Evolutionary conservation across 1,140 invertebrate species (phyloP).

Genomic region (Saccostrea glomerata): DNA sequence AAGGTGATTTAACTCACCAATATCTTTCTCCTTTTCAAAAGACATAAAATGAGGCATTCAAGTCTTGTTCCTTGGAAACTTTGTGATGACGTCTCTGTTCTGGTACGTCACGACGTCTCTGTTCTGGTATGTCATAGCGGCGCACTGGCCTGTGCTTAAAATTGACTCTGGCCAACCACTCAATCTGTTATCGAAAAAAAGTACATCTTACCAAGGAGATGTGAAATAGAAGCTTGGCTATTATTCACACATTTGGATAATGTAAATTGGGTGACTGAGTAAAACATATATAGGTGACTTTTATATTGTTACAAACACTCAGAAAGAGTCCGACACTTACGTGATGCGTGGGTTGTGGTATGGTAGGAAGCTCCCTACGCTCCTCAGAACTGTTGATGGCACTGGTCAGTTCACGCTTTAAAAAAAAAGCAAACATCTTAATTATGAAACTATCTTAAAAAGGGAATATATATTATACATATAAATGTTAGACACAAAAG

Average conservation of each 20-base stretch:
- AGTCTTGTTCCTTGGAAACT: neutral
- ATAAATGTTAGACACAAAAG: neutral
- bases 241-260: neutral
- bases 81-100: neutral
- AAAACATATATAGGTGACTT: neutral
- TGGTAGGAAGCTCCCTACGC: neutral
- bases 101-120: neutral
- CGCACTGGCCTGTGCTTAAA: constrained; percentile 9
- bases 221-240: neutral
- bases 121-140: neutral
- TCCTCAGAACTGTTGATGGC: neutral
- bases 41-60: neutral
- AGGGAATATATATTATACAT: neutral
- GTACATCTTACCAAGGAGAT: neutral
- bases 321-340: neutral
- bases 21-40: neutral
- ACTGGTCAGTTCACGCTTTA: neutral
- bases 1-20: neutral
- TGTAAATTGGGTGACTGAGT: neutral
- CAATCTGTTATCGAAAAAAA: neutral
- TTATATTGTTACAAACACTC: neutral
- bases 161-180: neutral
- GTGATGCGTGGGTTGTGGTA: neutral
- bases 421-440: neutral
- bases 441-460: neutral